Conservation (phyloP, 1,140 invertebrate species). For the Drosophila cardini region DNA sequence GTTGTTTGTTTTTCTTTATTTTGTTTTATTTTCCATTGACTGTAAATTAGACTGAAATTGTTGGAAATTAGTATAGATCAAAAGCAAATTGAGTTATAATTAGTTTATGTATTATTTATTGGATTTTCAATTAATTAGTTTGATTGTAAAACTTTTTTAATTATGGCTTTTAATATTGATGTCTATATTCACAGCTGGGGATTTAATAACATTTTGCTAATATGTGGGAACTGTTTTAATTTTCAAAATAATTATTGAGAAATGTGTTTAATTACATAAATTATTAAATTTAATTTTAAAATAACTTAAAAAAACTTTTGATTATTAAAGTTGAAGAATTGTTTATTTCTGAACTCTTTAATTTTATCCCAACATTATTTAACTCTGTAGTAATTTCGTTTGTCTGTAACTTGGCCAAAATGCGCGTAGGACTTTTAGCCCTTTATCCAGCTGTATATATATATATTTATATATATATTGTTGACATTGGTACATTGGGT, state of each 20-base stretch:
- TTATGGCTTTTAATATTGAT: constrained; percentile 12
- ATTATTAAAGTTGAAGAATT: no score
- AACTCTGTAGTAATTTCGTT: background rate
- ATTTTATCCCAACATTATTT: background rate
- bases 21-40: constrained; percentile 53
- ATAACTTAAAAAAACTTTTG: no score
- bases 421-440: background rate
- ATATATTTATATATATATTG: constrained; percentile 29
- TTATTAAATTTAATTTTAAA: no score
- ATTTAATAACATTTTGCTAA: no score
- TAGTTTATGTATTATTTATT: constrained; percentile 34
- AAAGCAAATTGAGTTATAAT: constrained; percentile 44
- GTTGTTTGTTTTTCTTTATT: constrained; percentile 33
- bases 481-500: constrained; percentile 25
- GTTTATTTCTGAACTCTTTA: background rate
- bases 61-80: constrained; percentile 34
- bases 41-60: constrained; percentile 56
- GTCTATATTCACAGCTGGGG: no score
- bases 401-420: background rate
- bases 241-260: no score
- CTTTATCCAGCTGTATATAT: background rate
- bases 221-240: no score
- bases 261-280: no score
- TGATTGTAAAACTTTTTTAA: constrained; percentile 5
- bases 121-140: constrained; percentile 24